Evolutionary conservation across 2,797 vertebrate genomes (phyloP), one percentile per base, ranked within the genome.

Genomic region (Kryptolebias ocellatus): DNA sequence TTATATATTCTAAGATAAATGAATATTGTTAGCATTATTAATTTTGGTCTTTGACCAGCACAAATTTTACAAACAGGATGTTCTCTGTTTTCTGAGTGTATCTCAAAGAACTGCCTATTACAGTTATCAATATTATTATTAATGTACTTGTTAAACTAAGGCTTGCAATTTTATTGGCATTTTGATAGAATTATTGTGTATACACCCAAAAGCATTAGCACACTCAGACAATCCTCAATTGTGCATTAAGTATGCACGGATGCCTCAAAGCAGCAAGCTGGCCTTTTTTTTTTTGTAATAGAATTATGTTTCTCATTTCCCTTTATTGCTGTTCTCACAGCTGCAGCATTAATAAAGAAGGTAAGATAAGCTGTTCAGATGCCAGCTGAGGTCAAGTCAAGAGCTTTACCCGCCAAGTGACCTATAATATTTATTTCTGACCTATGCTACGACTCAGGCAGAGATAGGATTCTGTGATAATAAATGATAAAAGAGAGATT

Each of bases 251-350:
- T 44, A 61, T 64, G 74, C 44, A 51, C 2, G 1, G 61, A 67
- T 70, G 72, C 64, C 72, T 80, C 15, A 47, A 45, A 83, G 50
- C 71, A 75, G 27, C 29, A 64, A 53, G 56, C 69, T 64, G 63
- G 53, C 39, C 74, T 53, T 49, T 61, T 70, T 73, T 34, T 17
- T 46, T 17, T 55, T 62, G 37, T 65, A 58, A 45, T 62, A 53
- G 29, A 72, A 73, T 60, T 51, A 71, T 53, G 39, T 76, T 56
- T 64, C n/a, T 46, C 4, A 50, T 59, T 42, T 60, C 60, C 62
- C 51, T 65, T 29, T 58, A 18, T 68, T n/a, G 11, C 39, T 68
- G 54, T 55, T 46, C 29, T 69, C 60, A 56, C 34, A 52, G 7
- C 39, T 64, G 62, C 57, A 68, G 46, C 47, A 64, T 67, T 72